Evolutionary conservation across 2,113 vertebrate species (phyloP).

Genomic region (Clarias batrachus): DNA sequence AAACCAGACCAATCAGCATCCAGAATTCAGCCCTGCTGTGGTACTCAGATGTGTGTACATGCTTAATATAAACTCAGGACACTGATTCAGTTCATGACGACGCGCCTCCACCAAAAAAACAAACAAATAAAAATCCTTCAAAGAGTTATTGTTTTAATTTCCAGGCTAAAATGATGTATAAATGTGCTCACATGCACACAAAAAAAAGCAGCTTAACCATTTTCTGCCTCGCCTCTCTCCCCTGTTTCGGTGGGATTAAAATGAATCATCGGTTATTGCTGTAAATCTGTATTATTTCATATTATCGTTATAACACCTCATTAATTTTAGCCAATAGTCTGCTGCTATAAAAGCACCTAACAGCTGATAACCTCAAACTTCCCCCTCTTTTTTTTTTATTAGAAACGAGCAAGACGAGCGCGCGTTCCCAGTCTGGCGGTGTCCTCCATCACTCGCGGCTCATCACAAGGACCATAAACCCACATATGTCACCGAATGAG

Average conservation of each 20-base stretch:
- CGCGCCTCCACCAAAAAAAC: not conserved
- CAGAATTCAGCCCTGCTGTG: too few relatives aligned
- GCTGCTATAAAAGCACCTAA: constrained; percentile 23
- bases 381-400: constrained; percentile 14
- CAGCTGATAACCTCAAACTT: constrained; percentile 27
- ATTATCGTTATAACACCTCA: constrained; percentile 40
- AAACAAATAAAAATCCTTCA: not conserved
- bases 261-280: constrained; percentile 33
- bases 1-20: not conserved
- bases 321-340: constrained; percentile 43
- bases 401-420: constrained; percentile 9
- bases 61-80: not conserved
- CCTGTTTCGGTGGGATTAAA: constrained; percentile 36
- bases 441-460: constrained; percentile 50
- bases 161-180: constrained; percentile 25
- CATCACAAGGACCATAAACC: constrained; percentile 45
- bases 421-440: not conserved
- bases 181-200: not conserved
- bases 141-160: constrained; percentile 27
- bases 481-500: constrained; percentile 57
- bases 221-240: constrained; percentile 1
- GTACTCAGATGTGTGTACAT: not conserved
- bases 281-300: constrained; percentile 45
- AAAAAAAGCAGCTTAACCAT: not conserved
- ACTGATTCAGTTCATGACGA: not conserved